phyloP scores from a whole-genome alignment of 1,140 invertebrate species.

The Microplitis demolitor region DNA sequence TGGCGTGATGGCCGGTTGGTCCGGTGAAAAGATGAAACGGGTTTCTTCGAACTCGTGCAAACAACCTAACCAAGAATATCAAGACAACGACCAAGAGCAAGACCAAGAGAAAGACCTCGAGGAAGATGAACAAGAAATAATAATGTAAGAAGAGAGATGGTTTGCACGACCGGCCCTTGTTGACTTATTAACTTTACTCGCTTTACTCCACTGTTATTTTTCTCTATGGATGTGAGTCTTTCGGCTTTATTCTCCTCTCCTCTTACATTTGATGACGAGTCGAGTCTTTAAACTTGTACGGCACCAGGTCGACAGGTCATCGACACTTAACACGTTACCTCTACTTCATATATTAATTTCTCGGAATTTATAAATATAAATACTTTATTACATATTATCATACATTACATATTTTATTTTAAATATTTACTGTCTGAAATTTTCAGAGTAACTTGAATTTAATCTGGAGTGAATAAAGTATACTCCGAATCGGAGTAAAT shows the following conservation, averaged over 20 bases:
- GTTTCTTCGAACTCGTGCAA: slow-evolving; percentile 54
- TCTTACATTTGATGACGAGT: too few relatives aligned
- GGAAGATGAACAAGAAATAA: neutral
- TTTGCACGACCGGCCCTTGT: slow-evolving; percentile 41
- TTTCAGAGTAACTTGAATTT: too few relatives aligned
- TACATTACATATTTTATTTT: too few relatives aligned
- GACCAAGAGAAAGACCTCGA: slow-evolving; percentile 28
- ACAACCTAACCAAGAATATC: slow-evolving; percentile 31
- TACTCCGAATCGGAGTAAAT: too few relatives aligned
- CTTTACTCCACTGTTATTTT: slow-evolving; percentile 22
- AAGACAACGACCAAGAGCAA: neutral
- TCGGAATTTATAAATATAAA: too few relatives aligned
- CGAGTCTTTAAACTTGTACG: neutral
- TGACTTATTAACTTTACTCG: slow-evolving; percentile 55
- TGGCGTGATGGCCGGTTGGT: slow-evolving; percentile 39
- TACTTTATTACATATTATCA: too few relatives aligned
- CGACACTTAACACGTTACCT: neutral
- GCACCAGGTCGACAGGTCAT: slow-evolving; percentile 24
- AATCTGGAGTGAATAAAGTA: too few relatives aligned
- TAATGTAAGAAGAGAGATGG: neutral
- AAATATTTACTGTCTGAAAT: too few relatives aligned
- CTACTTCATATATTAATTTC: too few relatives aligned
- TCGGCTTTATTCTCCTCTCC: too few relatives aligned
- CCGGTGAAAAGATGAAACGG: slow-evolving; percentile 44
- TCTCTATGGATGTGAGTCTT: neutral